Conservation (phyloP, 2,113 vertebrate species). For the Manacus vitellinus region DNA sequence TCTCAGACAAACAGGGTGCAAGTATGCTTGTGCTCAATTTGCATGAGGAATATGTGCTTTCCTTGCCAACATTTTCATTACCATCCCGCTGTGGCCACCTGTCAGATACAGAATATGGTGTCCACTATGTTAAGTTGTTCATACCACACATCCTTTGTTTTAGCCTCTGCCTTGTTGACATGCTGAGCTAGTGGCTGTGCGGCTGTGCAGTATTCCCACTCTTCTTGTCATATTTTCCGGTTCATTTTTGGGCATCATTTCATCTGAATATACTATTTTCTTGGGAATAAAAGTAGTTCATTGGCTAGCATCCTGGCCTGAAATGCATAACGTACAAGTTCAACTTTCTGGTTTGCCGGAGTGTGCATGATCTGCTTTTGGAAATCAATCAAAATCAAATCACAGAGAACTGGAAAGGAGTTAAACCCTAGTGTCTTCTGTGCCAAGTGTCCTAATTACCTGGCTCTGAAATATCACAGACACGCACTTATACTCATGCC, state of each 20-base stretch:
- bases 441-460: conserved; percentile 51
- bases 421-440: background rate
- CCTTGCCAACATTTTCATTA: conserved; percentile 36
- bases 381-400: conserved; percentile 45
- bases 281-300: background rate
- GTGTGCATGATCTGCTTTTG: conserved; percentile 33
- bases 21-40: conserved; percentile 29
- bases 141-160: background rate
- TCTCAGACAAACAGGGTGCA: background rate
- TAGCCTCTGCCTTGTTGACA: background rate
- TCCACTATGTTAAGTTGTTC: background rate
- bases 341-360: background rate
- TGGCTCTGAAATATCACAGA: background rate
- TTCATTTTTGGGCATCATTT: background rate
- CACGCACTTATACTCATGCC: background rate
- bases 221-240: background rate
- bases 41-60: conserved; percentile 13
- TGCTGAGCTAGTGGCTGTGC: background rate
- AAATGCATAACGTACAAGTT: background rate
- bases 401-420: conserved; percentile 4
- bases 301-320: background rate
- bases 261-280: background rate
- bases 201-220: background rate
- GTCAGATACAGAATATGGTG: background rate
- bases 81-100: conserved; percentile 12